Evolutionary conservation across 2,797 vertebrate genomes (phyloP), one percentile per base, ranked within the genome.

Genomic region (Eleutherodactylus coqui): DNA sequence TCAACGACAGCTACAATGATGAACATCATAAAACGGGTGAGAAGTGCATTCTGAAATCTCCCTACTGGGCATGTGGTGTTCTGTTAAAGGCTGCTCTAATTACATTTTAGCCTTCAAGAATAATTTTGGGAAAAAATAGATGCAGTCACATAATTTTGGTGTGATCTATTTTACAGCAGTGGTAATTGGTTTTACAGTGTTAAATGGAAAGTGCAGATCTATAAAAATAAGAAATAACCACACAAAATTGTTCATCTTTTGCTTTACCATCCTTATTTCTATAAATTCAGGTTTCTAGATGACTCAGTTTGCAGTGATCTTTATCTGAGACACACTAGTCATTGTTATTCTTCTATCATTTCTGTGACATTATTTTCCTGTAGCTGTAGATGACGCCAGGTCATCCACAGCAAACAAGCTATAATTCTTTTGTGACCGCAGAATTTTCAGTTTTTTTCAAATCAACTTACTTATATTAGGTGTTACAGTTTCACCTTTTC

Each of bases 241-340:
- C 27, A 55, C 7, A 79, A 62, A 79, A 43, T 78, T 11, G 13
- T 43, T 16, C n/a, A n/a, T 62, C n/a, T 79, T 62, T 58, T 79
- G 55, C 36, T n/a, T 62, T 34, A 14, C 34, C n/a, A 21, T 36
- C 21, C n/a, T 5, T 24, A 4, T 36, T 41, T 41, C 34, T 79
- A 36, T 79, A 45, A 5, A 45, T 79, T 64, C 14, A 14, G 43
- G 55, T 34, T 64, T 16, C 29, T 34, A 34, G 24, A 49, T 53
- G 24, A 13, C 11, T 77, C 75, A 24, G 49, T 55, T 55, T 36
- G 29, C 75, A 77, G 29, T 36, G 49, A 77, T 77, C 32, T 55
- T 38, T 55, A 55, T 77, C 49, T 36, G 47, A n/a, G 32, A 36
- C n/a, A 55, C 29, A 29, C 32, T 32, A 53, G 27, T 32, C 73